Conservation (phyloP, 2,888 invertebrate genomes). For the Desoria tigrina region DNA sequence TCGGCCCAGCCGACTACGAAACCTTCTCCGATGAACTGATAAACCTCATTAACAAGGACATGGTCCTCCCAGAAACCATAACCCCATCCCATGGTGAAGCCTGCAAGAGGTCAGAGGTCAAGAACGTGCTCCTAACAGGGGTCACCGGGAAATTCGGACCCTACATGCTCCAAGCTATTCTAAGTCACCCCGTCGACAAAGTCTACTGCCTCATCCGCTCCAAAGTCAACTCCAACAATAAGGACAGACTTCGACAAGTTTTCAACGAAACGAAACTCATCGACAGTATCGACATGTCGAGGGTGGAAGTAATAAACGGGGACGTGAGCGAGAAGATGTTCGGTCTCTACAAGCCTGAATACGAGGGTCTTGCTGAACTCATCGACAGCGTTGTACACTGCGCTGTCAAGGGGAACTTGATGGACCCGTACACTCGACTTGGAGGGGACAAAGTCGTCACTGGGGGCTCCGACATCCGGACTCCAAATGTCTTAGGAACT, state of each 20-base stretch:
- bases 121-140: constrained; percentile 42
- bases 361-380: constrained; percentile 20
- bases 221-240: constrained; percentile 26
- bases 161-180: constrained; percentile 31
- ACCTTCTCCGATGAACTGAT: constrained; percentile 9
- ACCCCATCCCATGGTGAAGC: not conserved
- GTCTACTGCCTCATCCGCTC: constrained; percentile 39
- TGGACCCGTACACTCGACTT: constrained; percentile 34
- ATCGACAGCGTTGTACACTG: constrained; percentile 42
- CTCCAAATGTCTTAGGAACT: constrained; percentile 36
- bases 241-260: constrained; percentile 27
- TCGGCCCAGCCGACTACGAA: constrained; percentile 1
- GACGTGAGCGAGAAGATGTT: constrained; percentile 30
- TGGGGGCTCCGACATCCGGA: constrained; percentile 30
- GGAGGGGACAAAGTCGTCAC: constrained; percentile 15
- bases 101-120: constrained; percentile 29
- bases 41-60: constrained; percentile 28
- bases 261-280: constrained; percentile 34
- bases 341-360: constrained; percentile 24
- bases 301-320: constrained; percentile 31
- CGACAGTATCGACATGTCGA: constrained; percentile 24
- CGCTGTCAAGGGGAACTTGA: constrained; percentile 44
- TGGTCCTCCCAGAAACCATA: constrained; percentile 34
- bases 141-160: constrained; percentile 42
- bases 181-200: constrained; percentile 19